Evolutionary conservation across 2,113 vertebrate genomes (phyloP), one percentile per base, ranked within the genome.

Genomic region (Pituophis catenifer): DNA sequence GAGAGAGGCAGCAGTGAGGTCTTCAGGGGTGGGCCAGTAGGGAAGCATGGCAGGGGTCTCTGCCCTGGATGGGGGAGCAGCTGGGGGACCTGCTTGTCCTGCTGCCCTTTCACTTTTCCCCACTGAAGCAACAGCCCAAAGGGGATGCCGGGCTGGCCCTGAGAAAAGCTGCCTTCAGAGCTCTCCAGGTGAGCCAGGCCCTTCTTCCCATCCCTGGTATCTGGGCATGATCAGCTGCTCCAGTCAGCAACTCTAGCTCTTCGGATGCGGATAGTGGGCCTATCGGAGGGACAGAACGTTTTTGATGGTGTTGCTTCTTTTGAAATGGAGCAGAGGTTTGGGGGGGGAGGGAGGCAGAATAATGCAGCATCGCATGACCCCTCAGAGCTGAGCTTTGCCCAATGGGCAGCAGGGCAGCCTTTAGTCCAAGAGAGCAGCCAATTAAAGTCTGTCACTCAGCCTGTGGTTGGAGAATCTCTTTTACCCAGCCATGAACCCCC

Each of bases 351-450:
- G 12, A 26, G 52, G 15, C 33, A 50, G 65, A 54, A 59, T 11
- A 19, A 10, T 7, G 17, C 44, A 21, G 23, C 7, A 11, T 33
- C 38, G 19, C 97, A 95, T 33, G 81, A 97, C 97, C 97, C 96
- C 97, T 93, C 52, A 96, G 94, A 97, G 97, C 96, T 93, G 97
- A 95, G 97, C 96, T 97, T 96, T 97, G 98, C 97, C 98, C 97
- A 97, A 97, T 96, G 97, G 97, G 98, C 98, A 96, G 97, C 24
- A 96, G 98, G 98, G 98, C 98, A 98, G 97, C 98, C 98, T 98
- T 98, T 98, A 98, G 98, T 99, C 99, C 96, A 97, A 97, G 98
- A 98, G 98, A 98, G 99, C 99, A 99, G 99, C 98, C 98, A 98
- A n/a, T 44, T 5, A 13, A n/a, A 98, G 98, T 98, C 98, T 98